phyloP scores from a whole-genome alignment of 2,797 vertebrate genomes.

The Peromyscus melanophrys region DNA sequence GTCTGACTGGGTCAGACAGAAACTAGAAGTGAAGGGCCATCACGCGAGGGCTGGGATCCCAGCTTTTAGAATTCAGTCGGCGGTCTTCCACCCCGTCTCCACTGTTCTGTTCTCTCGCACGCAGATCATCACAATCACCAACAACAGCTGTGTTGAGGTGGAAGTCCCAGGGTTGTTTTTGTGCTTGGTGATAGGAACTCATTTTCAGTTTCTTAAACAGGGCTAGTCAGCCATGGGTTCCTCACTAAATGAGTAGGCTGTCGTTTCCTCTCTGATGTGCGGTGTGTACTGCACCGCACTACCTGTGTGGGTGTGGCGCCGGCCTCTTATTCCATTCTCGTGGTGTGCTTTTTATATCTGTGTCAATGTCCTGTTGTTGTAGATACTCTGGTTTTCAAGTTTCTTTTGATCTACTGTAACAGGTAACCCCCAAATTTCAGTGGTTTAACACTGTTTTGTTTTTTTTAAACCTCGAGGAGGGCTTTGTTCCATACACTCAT shows the following conservation, averaged over 20 bases:
- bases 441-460: not conserved
- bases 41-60: not conserved
- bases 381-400: not conserved
- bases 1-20: not conserved
- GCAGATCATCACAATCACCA: not conserved
- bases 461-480: not conserved
- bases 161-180: not conserved
- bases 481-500: not conserved
- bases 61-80: not conserved
- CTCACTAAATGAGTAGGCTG: not conserved
- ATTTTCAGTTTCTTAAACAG: conserved; percentile 2
- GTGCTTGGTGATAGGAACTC: not conserved
- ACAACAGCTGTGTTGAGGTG: not conserved
- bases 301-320: not conserved
- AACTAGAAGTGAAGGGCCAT: not conserved
- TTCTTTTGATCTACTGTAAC: not conserved
- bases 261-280: not conserved
- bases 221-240: not conserved
- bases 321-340: not conserved
- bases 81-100: not conserved
- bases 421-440: not conserved
- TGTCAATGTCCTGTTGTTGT: not conserved
- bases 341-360: not conserved
- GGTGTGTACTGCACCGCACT: rapidly evolving
- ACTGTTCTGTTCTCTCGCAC: not conserved